Percentiles rank a stretch among this genome's conserved stretches.
phyloP scores from a whole-genome alignment of 2,888 invertebrate species.

The Ennomos fuscantarius region DNA sequence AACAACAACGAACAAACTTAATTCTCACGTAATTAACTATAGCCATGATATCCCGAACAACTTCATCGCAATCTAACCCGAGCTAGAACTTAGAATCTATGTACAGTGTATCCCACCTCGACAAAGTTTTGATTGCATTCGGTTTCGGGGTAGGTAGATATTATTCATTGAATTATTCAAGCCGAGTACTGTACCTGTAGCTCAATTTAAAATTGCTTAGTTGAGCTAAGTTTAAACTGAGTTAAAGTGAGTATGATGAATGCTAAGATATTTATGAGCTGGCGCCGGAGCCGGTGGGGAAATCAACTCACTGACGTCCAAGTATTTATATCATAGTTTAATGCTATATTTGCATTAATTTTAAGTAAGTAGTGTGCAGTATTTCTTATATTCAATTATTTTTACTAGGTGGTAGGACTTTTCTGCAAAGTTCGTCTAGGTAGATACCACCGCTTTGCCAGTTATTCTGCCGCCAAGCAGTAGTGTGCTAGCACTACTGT shows the following conservation, averaged over 20 bases:
- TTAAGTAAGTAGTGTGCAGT: no score
- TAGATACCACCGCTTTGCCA: no score
- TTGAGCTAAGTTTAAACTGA: constrained; percentile 56
- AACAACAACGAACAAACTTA: neutral
- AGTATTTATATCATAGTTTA: no score
- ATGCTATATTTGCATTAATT: no score
- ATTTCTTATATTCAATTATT: no score
- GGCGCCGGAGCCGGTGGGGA: constrained; percentile 18
- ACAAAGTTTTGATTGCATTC: constrained; percentile 66
- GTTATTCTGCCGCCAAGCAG: no score
- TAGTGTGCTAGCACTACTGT: no score
- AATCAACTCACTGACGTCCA: neutral
- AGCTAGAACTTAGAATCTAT: constrained; percentile 27
- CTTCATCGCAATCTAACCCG: constrained; percentile 5
- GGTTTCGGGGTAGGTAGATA: constrained; percentile 57
- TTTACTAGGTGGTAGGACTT: no score
- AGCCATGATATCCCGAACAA: constrained; percentile 8
- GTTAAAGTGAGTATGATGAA: constrained; percentile 60
- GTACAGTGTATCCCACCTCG: constrained; percentile 53
- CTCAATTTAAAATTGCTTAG: constrained; percentile 61
- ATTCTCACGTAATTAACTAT: constrained; percentile 12
- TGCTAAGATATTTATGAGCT: constrained; percentile 53
- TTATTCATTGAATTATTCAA: constrained; percentile 69
- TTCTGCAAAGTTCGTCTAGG: no score
- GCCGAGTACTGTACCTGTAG: constrained; percentile 46